These are phyloP conservation scores for Isichthys henryi DNA, from an alignment of 2,113 vertebrate genomes.

Conservation along the genomic window DNA sequence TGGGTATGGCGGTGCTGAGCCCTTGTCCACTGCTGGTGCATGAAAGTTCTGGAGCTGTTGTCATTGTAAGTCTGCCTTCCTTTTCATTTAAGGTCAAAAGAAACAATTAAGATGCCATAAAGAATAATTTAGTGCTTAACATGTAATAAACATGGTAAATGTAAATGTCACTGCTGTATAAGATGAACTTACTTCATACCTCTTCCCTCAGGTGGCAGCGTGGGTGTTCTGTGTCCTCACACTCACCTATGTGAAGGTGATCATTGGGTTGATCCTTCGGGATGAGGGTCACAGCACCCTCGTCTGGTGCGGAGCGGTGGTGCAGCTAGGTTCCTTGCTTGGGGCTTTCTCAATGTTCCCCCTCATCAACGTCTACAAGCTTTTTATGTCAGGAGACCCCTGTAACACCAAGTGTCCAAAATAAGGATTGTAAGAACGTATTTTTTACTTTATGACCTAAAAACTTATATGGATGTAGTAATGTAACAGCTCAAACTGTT, in stretches of 20 bases:
- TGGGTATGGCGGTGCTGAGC: slow-evolving; percentile 59
- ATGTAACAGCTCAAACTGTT: neutral
- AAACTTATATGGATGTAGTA: neutral
- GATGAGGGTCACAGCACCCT: slow-evolving; percentile 71
- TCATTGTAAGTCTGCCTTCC: slow-evolving; percentile 59
- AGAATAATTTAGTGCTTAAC: too few relatives aligned
- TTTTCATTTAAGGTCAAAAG: neutral
- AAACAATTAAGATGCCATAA: neutral
- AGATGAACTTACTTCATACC: neutral
- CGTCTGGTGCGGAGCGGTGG: slow-evolving; percentile 70
- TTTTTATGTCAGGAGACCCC: slow-evolving; percentile 62
- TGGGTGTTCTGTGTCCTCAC: slow-evolving; percentile 64
- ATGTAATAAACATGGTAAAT: neutral
- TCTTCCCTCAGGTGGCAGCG: slow-evolving; percentile 51
- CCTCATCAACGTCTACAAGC: slow-evolving; percentile 57
- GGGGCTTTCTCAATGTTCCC: slow-evolving; percentile 70
- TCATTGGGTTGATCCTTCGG: slow-evolving; percentile 64
- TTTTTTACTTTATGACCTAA: neutral
- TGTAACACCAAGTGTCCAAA: slow-evolving; percentile 57
- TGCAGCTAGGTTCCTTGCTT: slow-evolving; percentile 74
- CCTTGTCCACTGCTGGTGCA: slow-evolving; percentile 60
- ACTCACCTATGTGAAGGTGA: slow-evolving; percentile 73
- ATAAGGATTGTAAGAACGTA: neutral
- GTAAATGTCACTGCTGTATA: neutral
- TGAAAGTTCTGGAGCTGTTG: slow-evolving; percentile 35